Base-by-base conservation (phyloP, 1,140 invertebrate genomes). In the Cotesia chilonis region DNA sequence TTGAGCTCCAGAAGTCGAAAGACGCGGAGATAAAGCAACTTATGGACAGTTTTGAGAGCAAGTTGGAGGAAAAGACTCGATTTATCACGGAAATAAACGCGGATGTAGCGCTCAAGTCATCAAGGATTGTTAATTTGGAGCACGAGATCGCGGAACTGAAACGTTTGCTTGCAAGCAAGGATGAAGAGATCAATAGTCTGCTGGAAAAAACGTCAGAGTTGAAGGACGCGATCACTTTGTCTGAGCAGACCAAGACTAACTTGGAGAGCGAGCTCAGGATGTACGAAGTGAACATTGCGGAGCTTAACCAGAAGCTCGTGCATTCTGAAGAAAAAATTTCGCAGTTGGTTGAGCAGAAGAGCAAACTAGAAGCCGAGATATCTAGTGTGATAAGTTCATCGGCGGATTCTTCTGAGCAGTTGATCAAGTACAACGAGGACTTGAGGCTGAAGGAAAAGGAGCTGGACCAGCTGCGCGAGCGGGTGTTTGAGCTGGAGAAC, bases 391-490 rank as follows among this genome's bases (percentile, higher is more conserved):
- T 88, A 59, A 87, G 78, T 60, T 81, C 77, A 17, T 87, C 86
- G 0, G 76, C 79, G 0, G 81, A 88, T 75, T 88, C 88, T 0
- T 88, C 87, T 2, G 80, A 84, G 14, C 85, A 88, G 61, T 79
- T 92, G 59, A 82, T 87, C 73, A 88, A 80, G 73, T 84, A 88
- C 75, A 86, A 89, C 60, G 81, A 83, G 64, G 87, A 90, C 60
- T 83, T 88, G 54, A 14, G 65, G 1, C 1, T 57, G 35, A 72
- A 61, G 20, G 71, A 72, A 12, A 72, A 68, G 12, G 55, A 61
- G 35, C 41, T 68, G 28, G 67, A 59, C 20, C 9, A 59, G 41
- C 74, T 83, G 66, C 85, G 84, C 70, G 84, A 89, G 68, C 88
- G 88, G 79, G 81, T 87, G 38, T 81, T 82, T 14, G 85, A 89